A percentile compares a stretch with the other conserved stretches of the same genome.
Evolutionary conservation across 2,113 vertebrate species (phyloP).

Genomic region (Entelurus aequoreus): DNA sequence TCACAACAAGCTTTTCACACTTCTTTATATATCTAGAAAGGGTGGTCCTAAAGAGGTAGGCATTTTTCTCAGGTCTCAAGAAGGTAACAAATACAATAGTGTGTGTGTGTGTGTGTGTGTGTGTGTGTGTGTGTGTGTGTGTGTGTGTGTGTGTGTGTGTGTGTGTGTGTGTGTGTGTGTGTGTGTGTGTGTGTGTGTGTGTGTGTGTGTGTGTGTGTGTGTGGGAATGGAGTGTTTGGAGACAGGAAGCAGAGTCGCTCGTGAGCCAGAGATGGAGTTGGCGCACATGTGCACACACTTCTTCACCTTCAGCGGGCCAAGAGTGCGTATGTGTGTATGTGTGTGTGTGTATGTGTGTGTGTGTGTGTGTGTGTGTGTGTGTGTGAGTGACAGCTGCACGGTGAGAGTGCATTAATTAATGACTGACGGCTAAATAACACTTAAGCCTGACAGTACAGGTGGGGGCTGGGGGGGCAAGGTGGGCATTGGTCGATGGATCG

Average conservation of each 20-base stretch:
- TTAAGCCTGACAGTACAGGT: constrained; percentile 56
- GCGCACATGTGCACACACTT: constrained; percentile 18
- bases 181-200: not conserved
- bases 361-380: constrained; percentile 14
- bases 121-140: no score
- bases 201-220: not conserved
- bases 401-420: constrained; percentile 66
- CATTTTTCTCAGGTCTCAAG: no score
- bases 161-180: not conserved
- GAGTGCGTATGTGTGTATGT: constrained; percentile 9
- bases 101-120: no score
- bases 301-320: constrained; percentile 40
- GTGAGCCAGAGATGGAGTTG: not conserved
- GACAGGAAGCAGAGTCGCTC: not conserved
- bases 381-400: constrained; percentile 54
- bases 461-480: constrained; percentile 35
- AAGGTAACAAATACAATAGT: no score
- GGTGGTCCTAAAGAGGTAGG: no score
- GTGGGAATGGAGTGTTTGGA: not conserved
- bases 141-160: no score
- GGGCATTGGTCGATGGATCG: constrained; percentile 64
- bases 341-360: constrained; percentile 19
- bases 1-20: no score
- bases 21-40: no score
- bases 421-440: constrained; percentile 67